Base-by-base conservation (phyloP, 2,888 invertebrate genomes). In the Leuctra nigra region DNA sequence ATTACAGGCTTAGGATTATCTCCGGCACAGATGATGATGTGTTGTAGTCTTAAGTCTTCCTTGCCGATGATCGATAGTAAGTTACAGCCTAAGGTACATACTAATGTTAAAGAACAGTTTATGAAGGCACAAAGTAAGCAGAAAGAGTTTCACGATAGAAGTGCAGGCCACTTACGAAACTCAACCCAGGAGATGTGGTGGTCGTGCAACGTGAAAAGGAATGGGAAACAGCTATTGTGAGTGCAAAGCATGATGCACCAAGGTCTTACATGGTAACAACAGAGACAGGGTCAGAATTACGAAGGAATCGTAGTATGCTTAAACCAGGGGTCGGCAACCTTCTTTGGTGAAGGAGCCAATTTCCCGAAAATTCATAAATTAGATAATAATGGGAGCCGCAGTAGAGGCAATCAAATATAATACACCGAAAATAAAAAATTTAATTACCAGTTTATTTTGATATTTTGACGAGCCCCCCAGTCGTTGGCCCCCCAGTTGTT, bases 201-300 rank as follows among this genome's bases (percentile, higher is more conserved):
- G 48, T 48, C 9, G 14, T 48, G 14, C 29, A n/a, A n/a, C n/a
- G 29, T 29, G 29, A 16, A 16, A 29, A 29, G 6, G 20, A 14
- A 20, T 47, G 47, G 47, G 47, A 47, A 25, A 23, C 47, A n/a
- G 47, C 24, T 23, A 16, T 24, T 14, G 47, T 47, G 3, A 24
- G n/a, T 14, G 47, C 11, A 13, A 11, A 24, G 47, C 23, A 25
- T 24, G 24, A 3, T 11, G 25, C 47, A 24, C 47, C 47, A 3
- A 11, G 47, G n/a, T 48, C 48, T 14, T 48, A 48, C 29, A 24
- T 48, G n/a, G 48, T 48, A n/a, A 25, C 25, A 16, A 29, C 25
- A 7, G 48, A 48, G 33, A 25, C 25, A 3, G 48, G 48, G 29
- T 29, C 25, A 29, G 29, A 29, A n/a, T 29, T 29, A 7, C 25